These are phyloP conservation scores for Cenopis cana DNA, from an alignment of 2,888 invertebrate species.

Conservation along the genomic window DNA sequence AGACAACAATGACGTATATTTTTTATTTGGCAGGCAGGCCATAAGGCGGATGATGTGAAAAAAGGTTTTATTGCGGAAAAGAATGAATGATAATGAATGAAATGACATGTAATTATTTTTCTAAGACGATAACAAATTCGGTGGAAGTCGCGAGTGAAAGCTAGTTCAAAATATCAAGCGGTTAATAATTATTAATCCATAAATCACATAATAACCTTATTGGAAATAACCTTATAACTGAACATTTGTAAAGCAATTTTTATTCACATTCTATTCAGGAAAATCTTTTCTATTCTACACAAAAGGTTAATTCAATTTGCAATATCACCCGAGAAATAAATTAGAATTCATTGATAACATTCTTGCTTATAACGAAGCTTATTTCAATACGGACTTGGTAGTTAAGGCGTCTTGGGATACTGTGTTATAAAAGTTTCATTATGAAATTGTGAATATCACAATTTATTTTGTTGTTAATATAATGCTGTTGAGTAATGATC, in stretches of 20 bases:
- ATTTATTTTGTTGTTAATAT: not conserved
- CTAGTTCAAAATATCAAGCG: not conserved
- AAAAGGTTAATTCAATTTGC: not conserved
- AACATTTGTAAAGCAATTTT: not conserved
- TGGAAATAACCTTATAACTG: not conserved
- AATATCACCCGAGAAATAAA: not conserved
- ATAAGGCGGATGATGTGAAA: too few species aligned
- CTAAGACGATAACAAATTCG: too few species aligned
- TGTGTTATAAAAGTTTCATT: not conserved
- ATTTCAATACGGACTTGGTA: not conserved
- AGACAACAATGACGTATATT: too few species aligned
- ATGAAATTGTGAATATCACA: not conserved
- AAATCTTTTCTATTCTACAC: not conserved
- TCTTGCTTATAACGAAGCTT: not conserved
- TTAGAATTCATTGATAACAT: not conserved
- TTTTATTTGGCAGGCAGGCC: too few species aligned
- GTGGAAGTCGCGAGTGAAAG: too few species aligned
- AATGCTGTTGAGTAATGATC: not conserved
- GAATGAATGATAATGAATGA: too few species aligned
- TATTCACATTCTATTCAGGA: not conserved
- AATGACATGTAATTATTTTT: too few species aligned
- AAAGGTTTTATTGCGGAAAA: too few species aligned
- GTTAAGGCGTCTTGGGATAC: slow-evolving; percentile 1
- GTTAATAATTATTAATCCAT: not conserved
- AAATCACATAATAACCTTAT: not conserved